Percentiles rank a stretch among this genome's conserved stretches.
Conservation (phyloP, 2,797 vertebrate species). For the Coluber constrictor region DNA sequence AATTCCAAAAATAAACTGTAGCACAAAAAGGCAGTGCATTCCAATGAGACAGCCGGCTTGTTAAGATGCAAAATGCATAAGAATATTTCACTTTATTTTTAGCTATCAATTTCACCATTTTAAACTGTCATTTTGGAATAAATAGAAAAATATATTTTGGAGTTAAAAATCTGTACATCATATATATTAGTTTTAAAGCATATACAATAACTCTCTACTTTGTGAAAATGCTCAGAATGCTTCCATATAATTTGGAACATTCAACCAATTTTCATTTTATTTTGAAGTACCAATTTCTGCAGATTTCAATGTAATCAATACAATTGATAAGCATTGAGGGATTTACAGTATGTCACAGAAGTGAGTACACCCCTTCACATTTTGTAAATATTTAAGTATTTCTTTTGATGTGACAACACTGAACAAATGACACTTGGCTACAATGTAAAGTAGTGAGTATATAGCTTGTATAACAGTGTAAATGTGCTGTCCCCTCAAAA, state of each 20-base stretch:
- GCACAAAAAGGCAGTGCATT: slow-evolving; percentile 74
- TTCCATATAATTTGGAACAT: slow-evolving; percentile 40
- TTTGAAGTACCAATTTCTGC: not conserved
- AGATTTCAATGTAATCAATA: not conserved
- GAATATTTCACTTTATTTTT: slow-evolving; percentile 69
- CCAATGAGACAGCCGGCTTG: slow-evolving; percentile 76
- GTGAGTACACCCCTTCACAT: no score
- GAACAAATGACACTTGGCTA: no score
- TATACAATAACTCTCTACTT: not conserved
- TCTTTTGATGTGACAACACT: no score
- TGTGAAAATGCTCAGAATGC: slow-evolving; percentile 34
- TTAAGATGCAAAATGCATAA: slow-evolving; percentile 77
- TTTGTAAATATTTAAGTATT: no score
- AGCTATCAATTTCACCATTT: slow-evolving; percentile 65
- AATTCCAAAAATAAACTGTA: slow-evolving; percentile 81
- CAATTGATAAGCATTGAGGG: not conserved
- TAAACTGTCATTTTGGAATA: slow-evolving; percentile 64
- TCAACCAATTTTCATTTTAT: slow-evolving; percentile 20
- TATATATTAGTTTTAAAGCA: slow-evolving; percentile 36
- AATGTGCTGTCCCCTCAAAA: no score
- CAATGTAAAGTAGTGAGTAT: no score
- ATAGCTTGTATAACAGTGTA: no score
- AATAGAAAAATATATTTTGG: slow-evolving; percentile 34
- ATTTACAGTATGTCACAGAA: not conserved
- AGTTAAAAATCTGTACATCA: slow-evolving; percentile 58